A percentile compares a stretch with the other conserved stretches of the same genome.
phyloP scores from a whole-genome alignment of 2,113 vertebrate genomes.

The Corythoichthys intestinalis region DNA sequence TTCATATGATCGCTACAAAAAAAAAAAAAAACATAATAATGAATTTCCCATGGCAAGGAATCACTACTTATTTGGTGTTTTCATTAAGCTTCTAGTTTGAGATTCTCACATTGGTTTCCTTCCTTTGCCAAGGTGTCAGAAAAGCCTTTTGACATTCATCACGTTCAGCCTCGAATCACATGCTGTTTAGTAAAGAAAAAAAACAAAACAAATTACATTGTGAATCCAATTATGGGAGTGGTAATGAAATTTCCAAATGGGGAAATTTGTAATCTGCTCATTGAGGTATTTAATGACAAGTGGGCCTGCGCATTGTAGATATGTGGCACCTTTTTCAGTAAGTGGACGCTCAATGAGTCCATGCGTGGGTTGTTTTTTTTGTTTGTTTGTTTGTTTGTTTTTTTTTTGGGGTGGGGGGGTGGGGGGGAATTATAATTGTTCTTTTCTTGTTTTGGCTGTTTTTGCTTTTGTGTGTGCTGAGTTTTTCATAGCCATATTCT shows the following conservation, averaged over 20 bases:
- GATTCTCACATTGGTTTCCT: not conserved
- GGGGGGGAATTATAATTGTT: not conserved
- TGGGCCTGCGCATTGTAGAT: slow-evolving; percentile 69
- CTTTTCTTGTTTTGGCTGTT: not conserved
- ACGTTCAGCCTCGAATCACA: slow-evolving; percentile 60
- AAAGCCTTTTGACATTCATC: slow-evolving; percentile 40
- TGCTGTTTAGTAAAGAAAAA: slow-evolving; percentile 63
- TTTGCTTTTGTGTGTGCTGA: too few species aligned
- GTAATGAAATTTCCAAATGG: slow-evolving; percentile 80
- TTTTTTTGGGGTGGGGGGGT: not conserved
- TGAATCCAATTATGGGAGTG: slow-evolving; percentile 77
- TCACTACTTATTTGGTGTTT: too few species aligned
- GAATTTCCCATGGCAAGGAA: too few species aligned
- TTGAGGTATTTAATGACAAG: slow-evolving; percentile 80
- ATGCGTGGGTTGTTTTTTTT: slow-evolving; percentile 9
- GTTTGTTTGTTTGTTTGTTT: not conserved
- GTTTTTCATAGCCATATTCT: too few species aligned
- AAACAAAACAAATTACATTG: slow-evolving; percentile 72
- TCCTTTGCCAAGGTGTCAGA: slow-evolving; percentile 18
- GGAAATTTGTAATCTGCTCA: slow-evolving; percentile 78
- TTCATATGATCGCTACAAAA: not conserved
- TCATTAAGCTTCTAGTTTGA: too few species aligned
- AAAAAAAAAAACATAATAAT: too few species aligned
- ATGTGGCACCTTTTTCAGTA: slow-evolving; percentile 56
- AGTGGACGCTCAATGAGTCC: slow-evolving; percentile 24